Base-by-base conservation (phyloP, 2,888 invertebrate species). In the Ctenicera cuprea region DNA sequence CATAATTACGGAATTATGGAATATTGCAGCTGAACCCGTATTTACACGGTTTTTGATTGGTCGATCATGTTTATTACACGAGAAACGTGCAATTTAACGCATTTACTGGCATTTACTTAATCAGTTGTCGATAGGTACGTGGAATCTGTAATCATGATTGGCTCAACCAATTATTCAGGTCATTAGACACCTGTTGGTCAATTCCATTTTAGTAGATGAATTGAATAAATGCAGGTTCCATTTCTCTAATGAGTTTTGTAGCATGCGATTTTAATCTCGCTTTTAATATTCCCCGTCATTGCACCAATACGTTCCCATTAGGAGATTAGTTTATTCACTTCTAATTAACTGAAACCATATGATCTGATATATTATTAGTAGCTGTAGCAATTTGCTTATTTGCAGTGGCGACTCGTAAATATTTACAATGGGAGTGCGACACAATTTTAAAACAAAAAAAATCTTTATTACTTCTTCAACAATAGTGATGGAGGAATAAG, bases 231-330 rank as follows among this genome's bases (percentile, higher is more conserved):
- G 41, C 63, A 48, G 22, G 63, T 63, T 63, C 63, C 63, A 63
- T 63, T 63, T 45, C 63, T 63, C 43, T 63, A 63, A 63, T 63
- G 63, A 63, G 63, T 45, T 63, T 63, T 45, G 26, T 41, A 43
- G 59, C 59, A 33, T 59, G 38, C 41, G 38, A 38, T 59, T 59
- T 33, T 38, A 59, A 37, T 59, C 59, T 59, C 59, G 38, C 59
- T 59, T 50, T 59, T 59, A 59, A 59, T 59, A 38, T 59, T 16
- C 20, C 59, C 12, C 16, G 9, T 45, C 45, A 45, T 18, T 41
- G 59, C 59, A 33, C 41, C 59, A 20, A 38, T 41, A 38, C 22
- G 41, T 20, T 38, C 59, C 54, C 59, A 59, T 59, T 59, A 59
- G 22, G 41, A 59, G 59, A 59, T 59, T 59, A 38, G 59, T 38